These are phyloP conservation scores for Atlantisia rogersi DNA, from an alignment of 2,113 vertebrate genomes.

Conservation along the genomic window DNA sequence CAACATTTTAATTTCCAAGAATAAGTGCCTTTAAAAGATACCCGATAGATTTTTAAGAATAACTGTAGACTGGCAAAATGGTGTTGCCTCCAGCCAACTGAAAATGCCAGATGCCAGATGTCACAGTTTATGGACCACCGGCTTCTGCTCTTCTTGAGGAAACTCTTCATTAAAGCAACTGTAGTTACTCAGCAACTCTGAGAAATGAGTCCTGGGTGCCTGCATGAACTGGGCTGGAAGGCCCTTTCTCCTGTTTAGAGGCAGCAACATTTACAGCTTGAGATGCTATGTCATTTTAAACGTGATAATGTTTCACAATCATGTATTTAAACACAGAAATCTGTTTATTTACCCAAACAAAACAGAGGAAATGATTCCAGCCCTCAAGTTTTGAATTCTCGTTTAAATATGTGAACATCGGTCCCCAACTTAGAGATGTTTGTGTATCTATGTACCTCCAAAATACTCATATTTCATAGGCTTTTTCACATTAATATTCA, in stretches of 20 bases:
- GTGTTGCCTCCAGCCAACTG: background rate
- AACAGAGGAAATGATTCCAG: constrained; percentile 85
- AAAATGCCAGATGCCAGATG: background rate
- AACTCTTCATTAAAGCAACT: background rate
- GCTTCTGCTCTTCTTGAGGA: background rate
- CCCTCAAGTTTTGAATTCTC: constrained; percentile 81
- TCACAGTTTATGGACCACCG: background rate
- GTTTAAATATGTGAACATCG: constrained; percentile 82
- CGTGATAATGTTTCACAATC: constrained; percentile 68
- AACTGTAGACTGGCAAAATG: background rate
- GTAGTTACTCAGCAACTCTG: background rate
- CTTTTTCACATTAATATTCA: constrained; percentile 89
- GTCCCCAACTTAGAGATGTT: constrained; percentile 81
- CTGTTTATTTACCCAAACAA: constrained; percentile 87
- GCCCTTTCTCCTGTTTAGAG: background rate
- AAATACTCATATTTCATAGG: constrained; percentile 88
- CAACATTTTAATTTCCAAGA: background rate
- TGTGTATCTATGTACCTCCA: constrained; percentile 83
- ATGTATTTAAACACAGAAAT: constrained; percentile 84
- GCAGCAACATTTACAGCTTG: background rate
- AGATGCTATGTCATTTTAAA: background rate
- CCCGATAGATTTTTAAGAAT: background rate
- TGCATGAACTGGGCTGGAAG: background rate
- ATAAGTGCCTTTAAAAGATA: background rate
- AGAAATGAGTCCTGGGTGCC: background rate